Percentiles rank a stretch among this genome's conserved stretches.
Conservation (phyloP, 2,888 invertebrate species). For the Agrotis segetum region DNA sequence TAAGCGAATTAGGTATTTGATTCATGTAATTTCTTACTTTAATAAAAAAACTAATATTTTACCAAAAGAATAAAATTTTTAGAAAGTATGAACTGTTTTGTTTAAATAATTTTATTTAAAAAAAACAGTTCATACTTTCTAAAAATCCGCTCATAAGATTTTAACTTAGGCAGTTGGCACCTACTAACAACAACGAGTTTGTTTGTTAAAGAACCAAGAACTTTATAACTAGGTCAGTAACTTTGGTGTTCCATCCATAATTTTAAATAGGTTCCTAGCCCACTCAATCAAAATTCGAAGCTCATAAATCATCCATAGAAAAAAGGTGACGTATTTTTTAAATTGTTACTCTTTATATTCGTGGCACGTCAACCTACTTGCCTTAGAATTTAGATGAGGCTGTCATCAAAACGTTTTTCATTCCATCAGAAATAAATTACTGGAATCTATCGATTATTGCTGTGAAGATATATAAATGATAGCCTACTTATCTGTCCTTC, state of each 20-base stretch:
- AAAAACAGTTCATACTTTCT: too few species aligned
- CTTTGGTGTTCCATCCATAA: not conserved
- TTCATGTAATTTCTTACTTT: too few species aligned
- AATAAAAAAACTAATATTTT: too few species aligned
- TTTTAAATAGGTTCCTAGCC: conserved; percentile 8
- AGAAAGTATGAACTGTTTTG: too few species aligned
- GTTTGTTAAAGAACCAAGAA: not conserved
- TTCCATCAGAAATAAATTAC: conserved; percentile 32
- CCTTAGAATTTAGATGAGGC: conserved; percentile 55
- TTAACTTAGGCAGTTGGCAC: too few species aligned
- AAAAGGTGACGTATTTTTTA: conserved; percentile 45
- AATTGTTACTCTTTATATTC: conserved; percentile 53
- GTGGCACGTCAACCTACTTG: conserved; percentile 22
- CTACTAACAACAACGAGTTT: too few species aligned
- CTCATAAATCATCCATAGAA: conserved; percentile 51
- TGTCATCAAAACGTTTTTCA: conserved; percentile 43
- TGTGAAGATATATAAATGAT: not conserved
- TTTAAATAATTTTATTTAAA: too few species aligned
- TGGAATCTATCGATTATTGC: conserved; percentile 43
- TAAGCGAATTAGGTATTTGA: too few species aligned
- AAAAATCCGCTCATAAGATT: too few species aligned
- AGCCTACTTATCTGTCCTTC: not conserved
- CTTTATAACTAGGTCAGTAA: not conserved
- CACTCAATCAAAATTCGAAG: conserved; percentile 36
- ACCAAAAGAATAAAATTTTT: too few species aligned